Conservation (phyloP, 1,140 invertebrate genomes). For the Aphaenogaster ashmeadi region DNA sequence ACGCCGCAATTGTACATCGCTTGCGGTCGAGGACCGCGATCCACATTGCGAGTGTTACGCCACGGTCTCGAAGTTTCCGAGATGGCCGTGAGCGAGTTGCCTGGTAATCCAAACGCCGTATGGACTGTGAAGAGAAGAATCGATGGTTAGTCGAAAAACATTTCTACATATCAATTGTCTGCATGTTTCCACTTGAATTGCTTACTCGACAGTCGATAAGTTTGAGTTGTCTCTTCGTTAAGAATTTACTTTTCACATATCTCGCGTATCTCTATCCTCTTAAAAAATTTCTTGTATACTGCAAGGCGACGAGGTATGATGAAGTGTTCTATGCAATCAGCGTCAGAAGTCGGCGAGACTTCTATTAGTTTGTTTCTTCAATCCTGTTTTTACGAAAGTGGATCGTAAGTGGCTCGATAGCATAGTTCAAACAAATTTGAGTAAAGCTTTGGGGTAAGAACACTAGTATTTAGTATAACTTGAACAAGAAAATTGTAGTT, state of each 20-base stretch:
- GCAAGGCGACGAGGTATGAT: not conserved
- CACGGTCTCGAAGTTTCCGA: slow-evolving; percentile 99
- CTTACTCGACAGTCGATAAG: slow-evolving; percentile 29
- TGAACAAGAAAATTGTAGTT: slow-evolving; percentile 25
- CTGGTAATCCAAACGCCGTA: slow-evolving; percentile 99
- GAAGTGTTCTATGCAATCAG: not conserved
- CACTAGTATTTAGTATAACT: not conserved
- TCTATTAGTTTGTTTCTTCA: not conserved
- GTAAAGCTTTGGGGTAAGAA: slow-evolving; percentile 52
- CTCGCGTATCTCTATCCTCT: not conserved
- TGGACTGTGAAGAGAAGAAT: slow-evolving; percentile 99
- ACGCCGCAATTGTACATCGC: slow-evolving; percentile 99
- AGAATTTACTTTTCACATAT: not conserved
- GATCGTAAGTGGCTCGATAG: slow-evolving; percentile 1
- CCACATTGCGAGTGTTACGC: slow-evolving; percentile 96
- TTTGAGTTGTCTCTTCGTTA: slow-evolving; percentile 31
- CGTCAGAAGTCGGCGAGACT: slow-evolving; percentile 5
- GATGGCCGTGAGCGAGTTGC: slow-evolving; percentile 99
- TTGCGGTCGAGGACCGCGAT: slow-evolving; percentile 98
- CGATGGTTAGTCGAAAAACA: slow-evolving; percentile 93
- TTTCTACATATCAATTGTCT: slow-evolving; percentile 49
- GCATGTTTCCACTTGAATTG: slow-evolving; percentile 64
- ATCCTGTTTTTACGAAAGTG: not conserved
- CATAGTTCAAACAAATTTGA: slow-evolving; percentile 45
- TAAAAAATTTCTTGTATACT: not conserved